These are phyloP conservation scores for Pseudoips prasinana DNA, from an alignment of 2,888 invertebrate genomes.

Conservation along the genomic window DNA sequence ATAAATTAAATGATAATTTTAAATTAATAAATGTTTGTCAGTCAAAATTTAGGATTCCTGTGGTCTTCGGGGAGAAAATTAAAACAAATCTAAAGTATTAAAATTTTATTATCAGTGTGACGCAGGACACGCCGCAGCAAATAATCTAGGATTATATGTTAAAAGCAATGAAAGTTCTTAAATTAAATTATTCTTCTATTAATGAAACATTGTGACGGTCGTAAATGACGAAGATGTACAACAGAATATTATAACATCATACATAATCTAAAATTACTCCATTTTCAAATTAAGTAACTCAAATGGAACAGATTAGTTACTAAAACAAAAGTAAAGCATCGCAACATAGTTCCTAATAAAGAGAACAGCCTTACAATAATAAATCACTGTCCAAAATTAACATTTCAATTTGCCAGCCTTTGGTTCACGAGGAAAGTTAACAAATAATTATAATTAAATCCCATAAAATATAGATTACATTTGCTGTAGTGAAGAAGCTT, in stretches of 20 bases:
- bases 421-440: neutral
- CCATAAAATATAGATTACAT: no score
- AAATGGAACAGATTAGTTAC: no score
- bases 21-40: no score
- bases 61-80: slow-evolving; percentile 10
- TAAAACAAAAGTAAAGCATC: no score
- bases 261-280: no score
- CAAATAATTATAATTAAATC: neutral
- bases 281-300: neutral
- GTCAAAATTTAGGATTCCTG: no score
- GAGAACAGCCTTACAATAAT: no score
- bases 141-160: slow-evolving; percentile 59
- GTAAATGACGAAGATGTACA: slow-evolving; percentile 19
- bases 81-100: slow-evolving; percentile 41
- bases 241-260: slow-evolving; percentile 13
- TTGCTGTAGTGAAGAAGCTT: no score
- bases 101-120: slow-evolving; percentile 54
- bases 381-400: no score
- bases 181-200: slow-evolving; percentile 43
- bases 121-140: slow-evolving; percentile 52
- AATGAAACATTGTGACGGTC: slow-evolving; percentile 30
- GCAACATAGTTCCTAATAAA: no score
- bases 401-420: no score
- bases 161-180: slow-evolving; percentile 54
- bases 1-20: no score